Conservation (phyloP, 2,797 vertebrate genomes). For the Acanthurus leucopareius region DNA sequence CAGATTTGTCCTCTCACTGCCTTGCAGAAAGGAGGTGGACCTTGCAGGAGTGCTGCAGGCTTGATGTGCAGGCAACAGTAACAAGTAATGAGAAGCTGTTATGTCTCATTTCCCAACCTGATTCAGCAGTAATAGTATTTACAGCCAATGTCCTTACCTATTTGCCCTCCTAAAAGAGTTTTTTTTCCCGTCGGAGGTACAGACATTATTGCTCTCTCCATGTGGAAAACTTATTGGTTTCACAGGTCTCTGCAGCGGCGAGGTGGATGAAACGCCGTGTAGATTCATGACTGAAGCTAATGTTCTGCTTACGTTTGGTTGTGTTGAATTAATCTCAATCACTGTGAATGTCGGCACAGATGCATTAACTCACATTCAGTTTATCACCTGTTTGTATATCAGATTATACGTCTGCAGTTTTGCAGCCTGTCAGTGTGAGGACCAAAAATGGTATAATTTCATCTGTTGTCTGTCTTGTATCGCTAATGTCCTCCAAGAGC, state of each 20-base stretch:
- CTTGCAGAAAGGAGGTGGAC: constrained; percentile 1
- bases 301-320: too few relatives aligned
- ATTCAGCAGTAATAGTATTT: constrained; percentile 53
- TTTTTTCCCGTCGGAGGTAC: constrained; percentile 41
- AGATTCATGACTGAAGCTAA: background rate
- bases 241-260: constrained; percentile 5
- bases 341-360: background rate
- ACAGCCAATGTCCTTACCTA: constrained; percentile 44
- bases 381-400: background rate
- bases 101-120: constrained; percentile 68
- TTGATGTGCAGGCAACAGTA: constrained; percentile 36
- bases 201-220: constrained; percentile 35
- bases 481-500: constrained; percentile 15
- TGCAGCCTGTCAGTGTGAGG: background rate
- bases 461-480: constrained; percentile 1
- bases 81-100: constrained; percentile 53
- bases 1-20: constrained; percentile 17
- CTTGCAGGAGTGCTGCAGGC: constrained; percentile 22
- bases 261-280: background rate
- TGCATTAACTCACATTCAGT: background rate
- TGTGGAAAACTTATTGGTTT: constrained; percentile 40
- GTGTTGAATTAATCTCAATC: background rate
- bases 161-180: constrained; percentile 45
- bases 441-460: constrained; percentile 1
- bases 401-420: background rate